Base-by-base conservation (phyloP, 2,113 vertebrate species). In the Mormyrus iriodes region DNA sequence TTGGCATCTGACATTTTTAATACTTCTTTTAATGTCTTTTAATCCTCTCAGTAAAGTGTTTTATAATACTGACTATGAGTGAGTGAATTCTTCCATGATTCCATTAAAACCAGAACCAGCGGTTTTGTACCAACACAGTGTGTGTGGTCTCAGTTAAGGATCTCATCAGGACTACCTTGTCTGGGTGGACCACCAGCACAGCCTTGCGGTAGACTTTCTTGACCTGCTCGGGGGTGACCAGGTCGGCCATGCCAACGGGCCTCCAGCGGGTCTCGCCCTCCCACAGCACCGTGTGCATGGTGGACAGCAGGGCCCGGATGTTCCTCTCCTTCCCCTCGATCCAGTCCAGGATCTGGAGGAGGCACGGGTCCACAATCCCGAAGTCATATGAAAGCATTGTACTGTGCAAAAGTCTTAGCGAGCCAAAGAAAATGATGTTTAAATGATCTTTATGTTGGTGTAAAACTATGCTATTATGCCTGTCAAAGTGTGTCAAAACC, bases 311-410 rank as follows among this genome's bases (percentile, higher is more conserved):
- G 0, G 99, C 98, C 79, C 99, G 96, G 92, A 99, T 99, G 61
- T 99, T 99, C 90, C 98, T 96, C 93, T 99, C 98, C 93, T 99
- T 99, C 69, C 98, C 98, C 93, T 99, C 99, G 61, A 99, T 99
- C 99, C 99, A 99, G 88, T 99, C 99, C 91, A 99, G 95, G 69
- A 99, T 96, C 99, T 99, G 86, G 69, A 49, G 90, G 76, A 93
- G 87, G 90, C 31, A 89, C 55, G n/a, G 85, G 42, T 46, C n/a
- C 24, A 86, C 27, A 15, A 58, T 42, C 51, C 85, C 69, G 65
- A 44, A 69, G 0, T 69, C 19, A 44, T 2, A 24, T 19, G 39
- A 21, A 24, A 46, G 21, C 53, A 69, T 46, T n/a, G 35, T 24
- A 17, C 55, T 27, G 7, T 69, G 61, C 10, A 1, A 35, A 44